Base-by-base conservation (phyloP, 2,797 vertebrate genomes). In the Tolypeutes matacus region DNA sequence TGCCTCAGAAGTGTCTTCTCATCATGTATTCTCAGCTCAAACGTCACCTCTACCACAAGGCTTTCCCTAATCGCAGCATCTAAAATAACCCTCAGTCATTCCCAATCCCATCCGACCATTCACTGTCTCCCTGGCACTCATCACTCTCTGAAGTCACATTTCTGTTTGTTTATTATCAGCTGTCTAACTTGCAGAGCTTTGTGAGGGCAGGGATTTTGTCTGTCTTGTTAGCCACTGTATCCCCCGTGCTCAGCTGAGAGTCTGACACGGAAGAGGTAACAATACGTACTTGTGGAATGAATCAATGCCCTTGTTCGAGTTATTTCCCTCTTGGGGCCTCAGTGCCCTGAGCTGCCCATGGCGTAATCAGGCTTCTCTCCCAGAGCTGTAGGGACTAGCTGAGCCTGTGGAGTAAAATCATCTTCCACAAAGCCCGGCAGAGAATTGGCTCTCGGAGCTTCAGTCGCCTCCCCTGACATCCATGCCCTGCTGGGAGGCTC, bases 101-200 rank as follows among this genome's bases (percentile, higher is more conserved):
- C 86, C 73, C 64, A 25, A 80, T 31, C 17, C 17, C 3, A 2
- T 31, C 17, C 9, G 5, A 15, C 62, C 67, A 77, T 34, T 72
- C 56, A 62, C 34, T 64, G 73, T 85, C 93, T 86, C 81, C 87
- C 83, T 31, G 25, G 70, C 53, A 73, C 29, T 17, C 5, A 51
- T 92, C 27, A 29, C 25, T 46, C 29, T 58, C 77, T 70, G 21
- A 72, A 75, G 70, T 42, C n/a, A 34, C n/a, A 15, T 56, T 46
- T 73, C 51, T 91, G 23, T 82, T 76, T 91, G 27, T 86, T 60
- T 10, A 53, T 13, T 25, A n/a, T 23, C 42, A 64, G 13, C 21
- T 81, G 25, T 70, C 67, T 86, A 21, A 20, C 53, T 56, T 20
- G 18, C 53, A 56, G 69, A 81, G 31, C 15, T 21, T 42, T 81